Base-by-base conservation (phyloP, 2,797 vertebrate genomes). In the Muscicapa comitata region DNA sequence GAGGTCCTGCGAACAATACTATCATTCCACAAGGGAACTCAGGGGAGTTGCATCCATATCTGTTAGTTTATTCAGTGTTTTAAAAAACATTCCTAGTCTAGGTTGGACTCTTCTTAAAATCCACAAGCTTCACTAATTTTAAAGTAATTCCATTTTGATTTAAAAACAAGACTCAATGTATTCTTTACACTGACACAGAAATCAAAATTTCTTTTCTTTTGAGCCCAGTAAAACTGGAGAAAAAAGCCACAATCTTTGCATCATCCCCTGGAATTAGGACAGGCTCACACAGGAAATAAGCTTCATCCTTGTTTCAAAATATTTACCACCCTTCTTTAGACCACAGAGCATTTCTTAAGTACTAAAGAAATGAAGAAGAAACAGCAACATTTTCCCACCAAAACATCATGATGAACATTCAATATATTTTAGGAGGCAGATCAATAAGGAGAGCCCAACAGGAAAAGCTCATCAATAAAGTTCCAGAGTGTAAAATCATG, bases 331-430 rank as follows among this genome's bases (percentile, higher is more conserved):
- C 28, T 40, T 66, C 51, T 47, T 90, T 40, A 55, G 31, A 53
- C 29, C 33, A 40, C 0, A 70, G 38, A 59, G 13, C 3, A 18
- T 35, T 61, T 81, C 15, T 29, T 29, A 59, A 18, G 4, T 14
- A 43, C 58, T 24, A 18, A 40, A 35, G 40, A 37, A 48, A 24
- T 1, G 9, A 0, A 25, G 40, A 72, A 58, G 29, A 38, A 81
- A 15, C 17, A 37, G n/a, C 25, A 89, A 17, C 6, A 13, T 72
- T 82, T 91, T 43, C n/a, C 18, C 33, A 79, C 28, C 33, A 28
- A 55, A 79, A 14, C 17, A 29, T 5, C 0, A 0, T 35, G 29
- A 51, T 26, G 55, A 59, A 20, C 2, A 10, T 38, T 63, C 26
- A 31, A 0, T 40, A 8, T 7, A n/a, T 59, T 86, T 85, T 23